Conservation (phyloP, 2,113 vertebrate genomes). For the Ivindomyrus marchei region DNA sequence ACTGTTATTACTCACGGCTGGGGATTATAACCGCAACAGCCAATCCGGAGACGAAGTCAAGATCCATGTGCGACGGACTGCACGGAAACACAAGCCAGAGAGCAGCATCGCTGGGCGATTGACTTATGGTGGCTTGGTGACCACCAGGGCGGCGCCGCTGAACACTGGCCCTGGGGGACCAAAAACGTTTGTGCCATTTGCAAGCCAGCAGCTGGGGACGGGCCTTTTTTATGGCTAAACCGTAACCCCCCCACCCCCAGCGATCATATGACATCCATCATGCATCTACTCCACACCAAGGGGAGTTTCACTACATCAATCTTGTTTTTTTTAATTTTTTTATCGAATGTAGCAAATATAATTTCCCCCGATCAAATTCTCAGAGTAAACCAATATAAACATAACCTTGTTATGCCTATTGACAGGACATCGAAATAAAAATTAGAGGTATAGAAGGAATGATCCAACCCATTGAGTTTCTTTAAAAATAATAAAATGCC, state of each 20-base stretch:
- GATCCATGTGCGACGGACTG: neutral
- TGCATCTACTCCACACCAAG: slow-evolving; percentile 37
- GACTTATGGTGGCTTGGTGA: neutral
- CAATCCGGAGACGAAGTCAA: neutral
- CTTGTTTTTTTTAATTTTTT: slow-evolving; percentile 54
- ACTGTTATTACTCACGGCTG: neutral
- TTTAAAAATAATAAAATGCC: slow-evolving; percentile 70
- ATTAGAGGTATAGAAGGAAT: slow-evolving; percentile 73
- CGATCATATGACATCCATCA: slow-evolving; percentile 34
- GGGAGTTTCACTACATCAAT: slow-evolving; percentile 44
- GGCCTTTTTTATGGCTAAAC: slow-evolving; percentile 26
- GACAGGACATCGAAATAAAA: slow-evolving; percentile 90
- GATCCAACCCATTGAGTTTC: slow-evolving; percentile 81
- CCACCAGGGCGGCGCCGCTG: neutral
- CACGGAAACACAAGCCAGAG: neutral
- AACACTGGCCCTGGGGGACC: neutral
- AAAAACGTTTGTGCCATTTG: neutral
- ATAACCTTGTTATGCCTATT: slow-evolving; percentile 92
- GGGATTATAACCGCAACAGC: neutral
- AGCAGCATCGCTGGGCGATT: neutral
- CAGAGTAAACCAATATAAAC: slow-evolving; percentile 76
- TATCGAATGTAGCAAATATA: slow-evolving; percentile 74
- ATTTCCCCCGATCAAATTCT: slow-evolving; percentile 78
- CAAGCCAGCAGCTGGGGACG: neutral
- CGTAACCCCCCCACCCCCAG: slow-evolving; percentile 19